Base-by-base conservation (phyloP, 1,140 invertebrate genomes). In the Myzus persicae region DNA sequence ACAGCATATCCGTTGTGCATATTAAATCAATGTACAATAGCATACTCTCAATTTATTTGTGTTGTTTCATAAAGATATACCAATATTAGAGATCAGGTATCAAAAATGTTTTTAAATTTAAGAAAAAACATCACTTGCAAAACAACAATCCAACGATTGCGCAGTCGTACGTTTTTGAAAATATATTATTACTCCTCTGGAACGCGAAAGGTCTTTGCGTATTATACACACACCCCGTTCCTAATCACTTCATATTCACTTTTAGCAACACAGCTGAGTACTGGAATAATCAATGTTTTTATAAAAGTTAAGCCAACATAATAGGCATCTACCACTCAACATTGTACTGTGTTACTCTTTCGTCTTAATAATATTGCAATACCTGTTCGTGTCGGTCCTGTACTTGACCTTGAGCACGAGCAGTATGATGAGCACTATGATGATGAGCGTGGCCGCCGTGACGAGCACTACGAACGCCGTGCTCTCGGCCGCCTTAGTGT, bases 341-440 rank as follows among this genome's bases (percentile, higher is more conserved):
- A n/a, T 67, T 67, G 0, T n/a, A 5, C 2, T 14, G 31, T n/a
- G 31, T 67, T n/a, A 67, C 31, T 76, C 8, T 59, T 48, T 48
- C 8, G 46, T 48, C 18, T 48, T 48, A 48, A 22, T n/a, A n/a
- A n/a, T n/a, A n/a, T 24, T 76, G 11, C 14, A 76, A 36, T 67
- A 76, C 81, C 91, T 44, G 81, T 93, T 93, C 36, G 91, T 97
- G 95, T 98, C 98, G 31, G 98, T 97, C 85, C 98, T 96, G 94
- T 97, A 97, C 95, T 98, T 98, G 95, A 98, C 98, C 95, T 98
- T 98, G 94, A 99, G 96, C 93, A 99, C 97, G 89, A 99, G 96
- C 54, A 99, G 96, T 38, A 98, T 97, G 92, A 99, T 97, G 54
- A 99, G 96, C 26, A 99, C 97, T 93, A 99, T 97, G 44, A 98